Evolutionary conservation across 37 sponge, comb jelly and placozoan species (phyloP), one percentile per base, ranked within the genome.

Genomic region (Agelas oroides): DNA sequence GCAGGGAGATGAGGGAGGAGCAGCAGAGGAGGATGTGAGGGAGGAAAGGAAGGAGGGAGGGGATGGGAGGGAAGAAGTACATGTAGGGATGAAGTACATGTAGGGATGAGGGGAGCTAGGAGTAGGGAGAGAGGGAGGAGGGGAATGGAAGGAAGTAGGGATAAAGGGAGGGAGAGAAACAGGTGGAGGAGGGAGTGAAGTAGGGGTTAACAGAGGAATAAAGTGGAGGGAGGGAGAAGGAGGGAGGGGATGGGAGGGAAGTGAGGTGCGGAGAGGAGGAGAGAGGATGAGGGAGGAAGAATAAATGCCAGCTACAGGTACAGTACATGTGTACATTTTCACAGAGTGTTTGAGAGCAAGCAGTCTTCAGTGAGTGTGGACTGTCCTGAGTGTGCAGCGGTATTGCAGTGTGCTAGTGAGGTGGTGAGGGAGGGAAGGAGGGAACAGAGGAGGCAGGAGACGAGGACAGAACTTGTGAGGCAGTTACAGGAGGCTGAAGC

Each of bases 401-500:
- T 61, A 5, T 5, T 61, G 62, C 25, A 61, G 62, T 61, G 62
- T 61, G 62, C 62, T 13, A 61, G 62, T 23, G 62, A 61, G 62
- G n/a, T 23, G n/a, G 62, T 61, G 62, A 61, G 62, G 62, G 62
- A 25, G 62, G 62, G 11, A 13, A 32, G 41, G 38, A 63, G 76
- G 8, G 87, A 74, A 58, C n/a, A 38, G 53, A 80, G 28, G 83
- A 34, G 80, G 20, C 52, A n/a, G 21, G 58, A 20, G 34, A 88
- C 82, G 18, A 74, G 88, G 57, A 32, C 61, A n/a, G 82, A 68
- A 16, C 58, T 88, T 13, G 28, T 88, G 18, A 41, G 54, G 60
- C 90, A 90, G 53, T 63, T 90, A 28, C 59, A 62, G 38, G 90
- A 90, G 73, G 65, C 69, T 0, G 85, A 84, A 24, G 38, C 27